Evolutionary conservation across 2,888 invertebrate species (phyloP).

Genomic region (Sphaeridia pumilis): DNA sequence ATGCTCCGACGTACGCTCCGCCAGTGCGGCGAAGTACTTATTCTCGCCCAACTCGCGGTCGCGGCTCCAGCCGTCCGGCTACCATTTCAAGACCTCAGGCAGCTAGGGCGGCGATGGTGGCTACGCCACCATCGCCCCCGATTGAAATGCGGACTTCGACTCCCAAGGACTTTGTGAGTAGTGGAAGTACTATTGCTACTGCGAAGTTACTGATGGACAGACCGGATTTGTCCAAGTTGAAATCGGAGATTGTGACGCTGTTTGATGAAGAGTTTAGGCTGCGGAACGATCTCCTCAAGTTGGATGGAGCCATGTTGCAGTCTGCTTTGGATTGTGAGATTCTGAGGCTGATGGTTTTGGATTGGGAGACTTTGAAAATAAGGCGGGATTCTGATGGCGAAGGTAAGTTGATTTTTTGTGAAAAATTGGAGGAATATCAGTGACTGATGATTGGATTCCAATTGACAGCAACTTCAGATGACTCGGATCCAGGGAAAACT

Average conservation of each 20-base stretch:
- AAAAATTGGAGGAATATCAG: too few species aligned
- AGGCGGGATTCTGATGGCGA: conserved; percentile 56
- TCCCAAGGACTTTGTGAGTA: too few species aligned
- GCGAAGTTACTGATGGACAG: conserved; percentile 17
- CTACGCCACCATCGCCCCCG: neutral
- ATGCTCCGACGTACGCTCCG: too few species aligned
- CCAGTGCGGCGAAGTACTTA: too few species aligned
- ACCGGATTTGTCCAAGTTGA: conserved; percentile 44
- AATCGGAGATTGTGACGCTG: conserved; percentile 74
- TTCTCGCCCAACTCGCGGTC: too few species aligned
- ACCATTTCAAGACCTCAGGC: too few species aligned
- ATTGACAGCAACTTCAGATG: conserved; percentile 18
- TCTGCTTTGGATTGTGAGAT: conserved; percentile 77
- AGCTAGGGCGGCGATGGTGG: too few species aligned
- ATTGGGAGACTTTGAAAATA: conserved; percentile 48
- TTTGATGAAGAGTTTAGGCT: conserved; percentile 90
- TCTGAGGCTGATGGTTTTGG: conserved; percentile 75
- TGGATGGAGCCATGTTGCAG: conserved; percentile 77
- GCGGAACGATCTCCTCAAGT: conserved; percentile 62
- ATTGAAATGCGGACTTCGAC: neutral
- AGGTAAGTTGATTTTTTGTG: conserved; percentile 43
- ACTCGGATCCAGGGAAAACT: conserved; percentile 22
- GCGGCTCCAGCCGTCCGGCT: too few species aligned
- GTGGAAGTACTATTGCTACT: too few species aligned
- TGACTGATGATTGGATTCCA: conserved; percentile 1